Evolutionary conservation across 2,888 invertebrate species (phyloP), one percentile per base, ranked within the genome.

Genomic region (Polydrusus tereticollis): DNA sequence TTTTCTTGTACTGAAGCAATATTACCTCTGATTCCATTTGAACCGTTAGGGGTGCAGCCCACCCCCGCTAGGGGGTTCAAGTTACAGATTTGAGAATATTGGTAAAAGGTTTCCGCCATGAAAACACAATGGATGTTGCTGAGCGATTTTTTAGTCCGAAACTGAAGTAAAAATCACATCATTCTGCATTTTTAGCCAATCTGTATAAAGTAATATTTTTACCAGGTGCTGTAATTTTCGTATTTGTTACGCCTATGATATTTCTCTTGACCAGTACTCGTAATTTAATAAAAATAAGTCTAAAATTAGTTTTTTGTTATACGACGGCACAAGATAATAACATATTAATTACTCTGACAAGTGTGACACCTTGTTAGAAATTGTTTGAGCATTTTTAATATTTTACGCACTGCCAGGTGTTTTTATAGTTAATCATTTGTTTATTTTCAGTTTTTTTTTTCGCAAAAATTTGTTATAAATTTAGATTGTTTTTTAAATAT

Each of bases 301-400:
- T 69, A 69, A 69, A 69, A 69, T 58, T 69, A 64, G 33, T 20
- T 58, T 18, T 6, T 14, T 60, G 38, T 47, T n/a, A 33, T 26
- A 59, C 18, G 14, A 7, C 12, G 57, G n/a, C n/a, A 52, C 29
- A 50, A 26, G 16, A 69, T 47, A 69, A 69, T 63, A 69, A 69
- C 45, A 36, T 60, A 47, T 64, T 64, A 38, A 69, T 69, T 69
- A 58, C 55, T 26, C 36, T 63, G 69, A 69, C 69, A 58, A 36
- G 26, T 69, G 64, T 69, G 64, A 69, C 69, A 69, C 47, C 45
- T 58, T 58, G 64, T 58, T 69, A 47, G 29, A 41, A 52, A 23
- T 29, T n/a, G 55, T 26, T 41, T 41, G 55, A 38, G n/a, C 21
- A 38, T 58, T 66, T 66, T 66, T 58, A 23, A 58, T 66, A 58